These are phyloP conservation scores for Phalera bucephala DNA, from an alignment of 2,888 invertebrate species.

Conservation along the genomic window DNA sequence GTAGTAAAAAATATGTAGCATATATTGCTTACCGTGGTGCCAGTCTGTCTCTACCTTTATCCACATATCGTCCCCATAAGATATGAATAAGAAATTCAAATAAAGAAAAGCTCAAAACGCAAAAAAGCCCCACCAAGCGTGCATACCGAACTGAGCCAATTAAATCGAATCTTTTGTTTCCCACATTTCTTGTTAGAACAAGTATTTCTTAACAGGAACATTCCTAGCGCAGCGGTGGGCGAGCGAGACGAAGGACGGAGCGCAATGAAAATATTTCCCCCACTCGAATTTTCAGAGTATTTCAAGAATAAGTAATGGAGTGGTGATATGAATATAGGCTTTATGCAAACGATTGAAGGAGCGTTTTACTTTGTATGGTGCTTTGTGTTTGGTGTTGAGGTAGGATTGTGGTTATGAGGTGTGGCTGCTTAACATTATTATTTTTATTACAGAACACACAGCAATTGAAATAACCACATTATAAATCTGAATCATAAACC, in stretches of 20 bases:
- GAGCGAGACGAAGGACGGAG: constrained; percentile 13
- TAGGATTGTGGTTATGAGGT: constrained; percentile 3
- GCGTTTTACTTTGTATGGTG: constrained; percentile 10
- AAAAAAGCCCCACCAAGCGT: constrained; percentile 16
- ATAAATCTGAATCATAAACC: no score
- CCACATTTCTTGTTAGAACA: constrained; percentile 22
- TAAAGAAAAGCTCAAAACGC: constrained; percentile 4
- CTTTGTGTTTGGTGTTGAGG: constrained; percentile 6
- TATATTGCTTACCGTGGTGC: no score
- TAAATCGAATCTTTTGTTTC: constrained; percentile 25
- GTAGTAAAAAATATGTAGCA: no score
- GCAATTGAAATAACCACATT: no score
- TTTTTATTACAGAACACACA: no score
- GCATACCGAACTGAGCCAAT: constrained; percentile 20
- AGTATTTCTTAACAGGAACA: constrained; percentile 28
- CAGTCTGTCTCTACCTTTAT: no score
- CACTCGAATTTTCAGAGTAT: constrained; percentile 16
- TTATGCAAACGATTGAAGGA: constrained; percentile 9
- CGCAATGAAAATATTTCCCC: constrained; percentile 28
- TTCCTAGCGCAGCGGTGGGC: constrained; percentile 12
- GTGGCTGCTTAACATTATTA: not conserved
- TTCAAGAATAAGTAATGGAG: not conserved
- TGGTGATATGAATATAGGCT: constrained; percentile 20
- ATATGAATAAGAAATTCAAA: not conserved
- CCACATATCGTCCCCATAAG: no score